Evolutionary conservation across 2,113 vertebrate genomes (phyloP).

Genomic region (crab-eating macaque (Macaca fascicularis)): T2T-MFA8v1.1 NC_088394.1:57554501-57555000

Average conservation of each 20-base stretch:
- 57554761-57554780: neutral
- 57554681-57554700: conserved; percentile 63
- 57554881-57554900: neutral
- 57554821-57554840: conserved; percentile 1
- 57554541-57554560: conserved; percentile 75
- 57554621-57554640: conserved; percentile 71
- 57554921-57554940: neutral
- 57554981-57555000: neutral
- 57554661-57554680: conserved; percentile 74
- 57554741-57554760: conserved; percentile 44
- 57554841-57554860: neutral
- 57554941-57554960: neutral
- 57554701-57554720: conserved; percentile 57
- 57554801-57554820: neutral
- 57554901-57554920: neutral
- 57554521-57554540: conserved; percentile 74
- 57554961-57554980: neutral
- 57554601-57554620: conserved; percentile 77
- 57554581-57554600: conserved; percentile 76
- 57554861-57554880: neutral
- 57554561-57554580: conserved; percentile 72
- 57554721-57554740: conserved; percentile 52
- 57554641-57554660: conserved; percentile 76
- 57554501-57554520: conserved; percentile 42
- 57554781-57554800: neutral